Percentiles rank a stretch among this genome's conserved stretches.
phyloP scores from a whole-genome alignment of 2,888 invertebrate genomes.

The Acrobasis suavella region DNA sequence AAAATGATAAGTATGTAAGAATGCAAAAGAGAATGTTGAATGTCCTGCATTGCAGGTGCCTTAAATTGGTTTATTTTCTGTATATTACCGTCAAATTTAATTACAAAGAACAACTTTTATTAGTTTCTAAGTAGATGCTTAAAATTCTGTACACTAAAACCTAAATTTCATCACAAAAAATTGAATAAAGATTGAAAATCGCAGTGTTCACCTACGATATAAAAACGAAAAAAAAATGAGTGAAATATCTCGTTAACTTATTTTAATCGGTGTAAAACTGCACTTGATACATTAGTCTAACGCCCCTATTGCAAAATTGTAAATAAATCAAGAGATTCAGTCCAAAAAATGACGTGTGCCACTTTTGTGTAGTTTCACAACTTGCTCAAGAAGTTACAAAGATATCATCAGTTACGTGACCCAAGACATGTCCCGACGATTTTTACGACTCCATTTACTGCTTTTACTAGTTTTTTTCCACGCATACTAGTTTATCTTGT shows the following conservation, averaged over 20 bases:
- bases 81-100: slow-evolving; percentile 15
- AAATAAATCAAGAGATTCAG: neutral
- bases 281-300: neutral
- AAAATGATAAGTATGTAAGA: neutral
- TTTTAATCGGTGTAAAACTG: neutral
- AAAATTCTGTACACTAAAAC: neutral
- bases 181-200: neutral
- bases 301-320: neutral
- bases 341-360: neutral
- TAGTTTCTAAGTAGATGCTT: neutral
- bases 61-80: slow-evolving; percentile 30
- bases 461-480: neutral
- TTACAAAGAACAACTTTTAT: neutral
- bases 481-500: neutral
- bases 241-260: neutral
- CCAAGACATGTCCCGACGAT: neutral
- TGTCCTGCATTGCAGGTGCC: slow-evolving; percentile 62
- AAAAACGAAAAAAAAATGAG: neutral
- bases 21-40: neutral
- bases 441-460: neutral
- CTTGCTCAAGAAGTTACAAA: neutral
- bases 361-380: slow-evolving; percentile 12
- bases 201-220: neutral
- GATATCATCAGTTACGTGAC: neutral
- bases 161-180: neutral